Evolutionary conservation across 2,797 vertebrate species (phyloP).

Genomic region (Adelosebastes latens): DNA sequence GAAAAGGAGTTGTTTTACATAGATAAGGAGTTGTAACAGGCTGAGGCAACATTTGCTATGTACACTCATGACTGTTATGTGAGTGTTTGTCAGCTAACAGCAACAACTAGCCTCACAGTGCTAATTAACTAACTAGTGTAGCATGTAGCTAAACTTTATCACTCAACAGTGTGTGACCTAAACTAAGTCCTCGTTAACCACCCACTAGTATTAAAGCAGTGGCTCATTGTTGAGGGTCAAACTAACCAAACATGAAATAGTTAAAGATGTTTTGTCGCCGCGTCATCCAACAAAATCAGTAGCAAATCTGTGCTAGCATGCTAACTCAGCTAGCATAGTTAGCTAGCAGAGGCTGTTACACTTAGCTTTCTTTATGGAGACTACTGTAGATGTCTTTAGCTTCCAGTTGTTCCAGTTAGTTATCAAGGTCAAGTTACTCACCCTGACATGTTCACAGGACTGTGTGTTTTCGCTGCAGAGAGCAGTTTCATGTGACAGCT

Average conservation of each 20-base stretch:
- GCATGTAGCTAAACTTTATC: slow-evolving; percentile 41
- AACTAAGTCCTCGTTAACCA: neutral
- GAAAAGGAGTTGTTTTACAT: no score
- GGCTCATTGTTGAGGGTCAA: neutral
- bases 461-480: neutral
- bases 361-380: neutral
- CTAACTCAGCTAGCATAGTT: slow-evolving; percentile 56
- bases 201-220: neutral
- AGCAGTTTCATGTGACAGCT: slow-evolving; percentile 20
- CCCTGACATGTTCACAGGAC: slow-evolving; percentile 19
- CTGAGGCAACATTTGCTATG: neutral
- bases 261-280: slow-evolving; percentile 51
- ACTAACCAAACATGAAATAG: slow-evolving; percentile 33
- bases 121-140: slow-evolving; percentile 47
- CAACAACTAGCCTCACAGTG: slow-evolving; percentile 10
- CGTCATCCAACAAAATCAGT: slow-evolving; percentile 44
- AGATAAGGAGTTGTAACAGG: neutral
- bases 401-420: neutral
- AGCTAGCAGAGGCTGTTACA: slow-evolving; percentile 15
- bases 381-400: neutral
- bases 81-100: neutral
- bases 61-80: neutral
- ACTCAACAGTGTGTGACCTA: neutral
- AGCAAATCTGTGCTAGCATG: slow-evolving; percentile 59
- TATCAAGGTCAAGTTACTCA: slow-evolving; percentile 13